These are phyloP conservation scores for Vulpes ferrilata DNA, from an alignment of 2,113 vertebrate species.

Conservation along the genomic window DNA sequence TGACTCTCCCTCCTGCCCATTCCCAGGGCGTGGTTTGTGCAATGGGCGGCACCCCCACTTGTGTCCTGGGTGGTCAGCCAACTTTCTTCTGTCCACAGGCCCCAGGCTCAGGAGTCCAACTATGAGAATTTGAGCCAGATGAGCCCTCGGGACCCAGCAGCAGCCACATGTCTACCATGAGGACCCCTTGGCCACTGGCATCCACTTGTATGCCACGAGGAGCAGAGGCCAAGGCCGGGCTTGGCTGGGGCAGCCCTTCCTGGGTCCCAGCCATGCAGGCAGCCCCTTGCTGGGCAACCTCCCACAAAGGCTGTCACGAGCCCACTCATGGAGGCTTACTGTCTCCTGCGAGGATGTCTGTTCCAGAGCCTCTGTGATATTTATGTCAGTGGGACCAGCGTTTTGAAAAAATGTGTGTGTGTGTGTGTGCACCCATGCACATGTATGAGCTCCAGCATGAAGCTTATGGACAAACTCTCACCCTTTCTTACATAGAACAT, in stretches of 20 bases:
- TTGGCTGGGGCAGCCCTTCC: background rate
- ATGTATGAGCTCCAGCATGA: background rate
- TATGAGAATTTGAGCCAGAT: conserved; percentile 86
- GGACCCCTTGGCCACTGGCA: background rate
- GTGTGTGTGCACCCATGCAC: background rate
- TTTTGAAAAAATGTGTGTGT: background rate
- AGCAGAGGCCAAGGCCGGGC: background rate
- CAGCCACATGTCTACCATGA: background rate
- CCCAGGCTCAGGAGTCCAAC: conserved; percentile 85
- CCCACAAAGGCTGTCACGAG: background rate
- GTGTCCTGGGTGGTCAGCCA: background rate
- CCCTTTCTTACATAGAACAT: background rate
- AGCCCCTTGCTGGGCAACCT: rapidly evolving
- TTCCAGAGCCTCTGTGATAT: background rate
- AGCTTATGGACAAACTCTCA: background rate
- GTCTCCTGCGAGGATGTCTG: background rate
- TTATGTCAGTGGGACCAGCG: background rate
- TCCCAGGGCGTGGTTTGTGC: background rate
- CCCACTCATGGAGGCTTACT: background rate
- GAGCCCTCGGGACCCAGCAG: background rate
- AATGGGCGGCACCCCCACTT: background rate
- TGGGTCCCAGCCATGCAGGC: background rate
- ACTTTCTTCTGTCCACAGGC: conserved; percentile 79
- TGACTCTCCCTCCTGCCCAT: background rate
- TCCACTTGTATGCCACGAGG: background rate